Percentiles rank a stretch among this genome's conserved stretches.
Evolutionary conservation across 2,113 vertebrate species (phyloP).

Genomic region (Rousettus leschenaultii): DNA sequence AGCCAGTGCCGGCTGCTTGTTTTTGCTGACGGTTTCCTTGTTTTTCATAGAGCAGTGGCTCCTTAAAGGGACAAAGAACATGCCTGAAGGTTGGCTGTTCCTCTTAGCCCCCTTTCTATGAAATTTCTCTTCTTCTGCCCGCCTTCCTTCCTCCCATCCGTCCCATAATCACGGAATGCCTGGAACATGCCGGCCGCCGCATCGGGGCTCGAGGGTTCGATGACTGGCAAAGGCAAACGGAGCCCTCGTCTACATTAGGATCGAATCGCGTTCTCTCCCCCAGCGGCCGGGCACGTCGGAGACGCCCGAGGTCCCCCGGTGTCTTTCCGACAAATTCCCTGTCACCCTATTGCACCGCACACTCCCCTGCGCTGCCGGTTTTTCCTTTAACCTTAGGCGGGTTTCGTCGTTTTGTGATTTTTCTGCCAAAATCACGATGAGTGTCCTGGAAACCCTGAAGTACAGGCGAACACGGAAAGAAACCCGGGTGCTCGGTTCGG

Average conservation of each 20-base stretch:
- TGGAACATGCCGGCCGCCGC: not conserved
- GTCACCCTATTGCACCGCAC: too few species aligned
- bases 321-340: not conserved
- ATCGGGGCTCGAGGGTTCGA: not conserved
- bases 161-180: not conserved
- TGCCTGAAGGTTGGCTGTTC: not conserved
- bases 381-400: not conserved
- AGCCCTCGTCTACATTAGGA: not conserved
- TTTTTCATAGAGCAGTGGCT: not conserved
- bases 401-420: not conserved
- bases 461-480: not conserved
- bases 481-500: not conserved
- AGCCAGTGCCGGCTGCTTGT: constrained; percentile 41
- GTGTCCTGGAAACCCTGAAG: not conserved
- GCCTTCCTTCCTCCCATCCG: not conserved
- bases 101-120: not conserved
- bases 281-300: not conserved
- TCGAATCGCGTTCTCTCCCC: not conserved
- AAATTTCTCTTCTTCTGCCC: not conserved
- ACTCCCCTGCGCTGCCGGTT: rapidly evolving
- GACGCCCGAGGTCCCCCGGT: not conserved
- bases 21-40: constrained; percentile 38
- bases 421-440: not conserved
- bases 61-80: constrained; percentile 34
- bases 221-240: not conserved